Evolutionary conservation across 2,888 invertebrate species (phyloP).

Genomic region (Tetragonisca angustula): DNA sequence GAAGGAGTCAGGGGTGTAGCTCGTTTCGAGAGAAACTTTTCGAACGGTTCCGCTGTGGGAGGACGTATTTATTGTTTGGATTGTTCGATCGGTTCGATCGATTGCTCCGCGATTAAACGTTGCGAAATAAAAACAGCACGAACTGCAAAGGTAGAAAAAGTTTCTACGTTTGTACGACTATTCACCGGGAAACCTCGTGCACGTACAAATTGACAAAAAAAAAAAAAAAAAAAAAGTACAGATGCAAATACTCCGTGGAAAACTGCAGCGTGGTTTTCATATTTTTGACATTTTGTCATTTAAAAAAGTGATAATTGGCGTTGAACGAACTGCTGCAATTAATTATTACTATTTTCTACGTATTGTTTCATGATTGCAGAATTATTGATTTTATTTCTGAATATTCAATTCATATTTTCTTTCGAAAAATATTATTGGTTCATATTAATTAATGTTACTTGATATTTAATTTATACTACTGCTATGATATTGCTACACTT

Average conservation of each 20-base stretch:
- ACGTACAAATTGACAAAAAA: not conserved
- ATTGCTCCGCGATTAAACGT: not conserved
- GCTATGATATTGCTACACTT: too few relatives aligned
- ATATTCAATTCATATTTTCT: too few relatives aligned
- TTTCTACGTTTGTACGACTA: not conserved
- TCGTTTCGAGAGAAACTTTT: slow-evolving; percentile 15
- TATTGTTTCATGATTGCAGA: too few relatives aligned
- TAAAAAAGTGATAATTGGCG: not conserved
- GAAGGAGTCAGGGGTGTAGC: not conserved
- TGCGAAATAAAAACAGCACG: not conserved
- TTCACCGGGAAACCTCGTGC: not conserved
- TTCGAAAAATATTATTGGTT: too few relatives aligned
- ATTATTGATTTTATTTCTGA: too few relatives aligned
- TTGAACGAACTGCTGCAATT: not conserved
- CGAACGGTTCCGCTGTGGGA: not conserved
- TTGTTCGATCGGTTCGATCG: slow-evolving; percentile 2
- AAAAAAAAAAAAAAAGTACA: not conserved
- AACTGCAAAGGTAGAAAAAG: not conserved
- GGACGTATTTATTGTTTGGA: slow-evolving; percentile 18
- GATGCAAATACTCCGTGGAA: not conserved
- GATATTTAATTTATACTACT: too few relatives aligned
- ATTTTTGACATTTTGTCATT: not conserved
- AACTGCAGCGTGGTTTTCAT: not conserved
- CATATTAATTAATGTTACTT: too few relatives aligned
- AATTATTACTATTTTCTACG: not conserved